Base-by-base conservation (phyloP, 1,140 invertebrate species). In the Sycobia sp. region DNA sequence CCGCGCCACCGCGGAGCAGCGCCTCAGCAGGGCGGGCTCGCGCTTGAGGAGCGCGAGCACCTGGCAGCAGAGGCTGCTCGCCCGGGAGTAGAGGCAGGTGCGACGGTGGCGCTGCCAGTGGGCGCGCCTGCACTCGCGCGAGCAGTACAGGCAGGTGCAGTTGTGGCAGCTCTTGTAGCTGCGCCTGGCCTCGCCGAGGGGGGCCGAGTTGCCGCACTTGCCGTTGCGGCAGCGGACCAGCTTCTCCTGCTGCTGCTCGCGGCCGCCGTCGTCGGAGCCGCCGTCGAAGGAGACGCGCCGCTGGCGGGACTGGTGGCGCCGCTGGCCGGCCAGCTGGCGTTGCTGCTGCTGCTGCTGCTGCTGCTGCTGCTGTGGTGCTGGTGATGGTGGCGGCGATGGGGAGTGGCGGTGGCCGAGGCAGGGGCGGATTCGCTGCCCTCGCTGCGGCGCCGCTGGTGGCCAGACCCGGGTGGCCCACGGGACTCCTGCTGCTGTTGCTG, bases 91-190 rank as follows among this genome's bases (percentile, higher is more conserved):
- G 41, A 95, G 82, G 73, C 95, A 98, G n/a, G 91, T 89, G 69
- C 90, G 89, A 49, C 94, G 87, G 75, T 97, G 95, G 68, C 91
- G 89, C 67, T 94, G 90, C 94, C 95, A 97, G 74, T 97, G 93
- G 2, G 89, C 86, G 56, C 91, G 84, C 16, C 95, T 85, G 74
- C 92, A 94, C 69, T 91, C 88, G 60, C 90, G 86, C 41, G 90
- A 92, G 80, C 94, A 96, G 76, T 93, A 92, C 47, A 91, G 84
- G 68, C 94, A 94, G 62, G 91, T 91, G 82, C 96, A 97, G 80
- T 96, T 96, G 82, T 96, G 94, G 79, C 95, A 97, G 57, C 88
- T 91, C 73, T 95, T 93, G 81, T 89, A 95, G 71, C 86, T 86
- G 68, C 87, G 86, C 69, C 88, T 86, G 22, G 89, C 89, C 65